Conservation (phyloP, 2,797 vertebrate species). For the Gouania willdenowi region DNA sequence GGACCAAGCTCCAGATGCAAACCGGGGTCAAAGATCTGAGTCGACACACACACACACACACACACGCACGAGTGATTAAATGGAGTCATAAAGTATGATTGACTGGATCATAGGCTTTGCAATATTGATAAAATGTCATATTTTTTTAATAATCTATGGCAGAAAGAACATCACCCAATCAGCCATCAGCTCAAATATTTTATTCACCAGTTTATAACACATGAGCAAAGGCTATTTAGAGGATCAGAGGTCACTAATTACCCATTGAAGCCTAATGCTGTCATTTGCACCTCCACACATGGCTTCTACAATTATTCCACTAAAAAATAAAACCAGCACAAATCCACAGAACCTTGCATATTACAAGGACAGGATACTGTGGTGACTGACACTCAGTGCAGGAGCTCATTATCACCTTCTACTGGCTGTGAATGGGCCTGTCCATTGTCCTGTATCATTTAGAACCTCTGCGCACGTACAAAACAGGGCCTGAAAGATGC, state of each 20-base stretch:
- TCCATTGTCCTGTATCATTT: too few relatives aligned
- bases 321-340: conserved; percentile 25
- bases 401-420: conserved; percentile 69
- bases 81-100: conserved; percentile 5
- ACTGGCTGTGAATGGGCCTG: conserved; percentile 56
- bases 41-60: conserved; percentile 18
- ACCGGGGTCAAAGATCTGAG: conserved; percentile 43
- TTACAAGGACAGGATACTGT: conserved; percentile 37
- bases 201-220: conserved; percentile 31
- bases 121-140: conserved; percentile 15
- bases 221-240: conserved; percentile 30
- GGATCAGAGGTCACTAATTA: conserved; percentile 52
- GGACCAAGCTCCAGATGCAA: conserved; percentile 40
- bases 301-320: conserved; percentile 39
- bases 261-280: conserved; percentile 27
- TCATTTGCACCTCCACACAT: conserved; percentile 53
- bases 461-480: too few relatives aligned
- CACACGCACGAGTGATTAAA: not conserved
- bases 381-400: conserved; percentile 49
- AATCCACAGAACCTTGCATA: conserved; percentile 33
- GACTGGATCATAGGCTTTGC: conserved; percentile 6
- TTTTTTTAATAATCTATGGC: conserved; percentile 19
- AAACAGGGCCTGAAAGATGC: too few relatives aligned
- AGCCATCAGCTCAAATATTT: conserved; percentile 34
- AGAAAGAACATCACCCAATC: conserved; percentile 21